These are phyloP conservation scores for Catocala fraxini DNA, from an alignment of 2,888 invertebrate genomes.

Conservation along the genomic window DNA sequence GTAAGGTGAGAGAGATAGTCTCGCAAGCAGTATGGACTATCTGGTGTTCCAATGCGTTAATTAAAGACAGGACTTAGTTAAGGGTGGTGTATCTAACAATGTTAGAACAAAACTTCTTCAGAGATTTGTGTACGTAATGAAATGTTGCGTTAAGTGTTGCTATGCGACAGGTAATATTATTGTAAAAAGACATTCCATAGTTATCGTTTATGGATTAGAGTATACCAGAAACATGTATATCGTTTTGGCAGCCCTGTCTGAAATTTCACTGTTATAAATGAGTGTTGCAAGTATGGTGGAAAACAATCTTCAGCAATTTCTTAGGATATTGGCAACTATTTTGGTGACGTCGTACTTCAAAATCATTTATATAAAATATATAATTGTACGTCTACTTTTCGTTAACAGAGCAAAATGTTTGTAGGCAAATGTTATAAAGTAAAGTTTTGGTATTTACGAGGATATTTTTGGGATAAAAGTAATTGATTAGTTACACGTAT, in stretches of 20 bases:
- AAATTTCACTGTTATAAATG: constrained; percentile 44
- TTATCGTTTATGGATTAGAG: constrained; percentile 36
- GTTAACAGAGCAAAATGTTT: too few relatives aligned
- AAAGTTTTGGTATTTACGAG: too few relatives aligned
- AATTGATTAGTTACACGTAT: too few relatives aligned
- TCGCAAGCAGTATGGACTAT: background rate
- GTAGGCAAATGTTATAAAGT: too few relatives aligned
- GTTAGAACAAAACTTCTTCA: background rate
- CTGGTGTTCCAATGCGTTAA: background rate
- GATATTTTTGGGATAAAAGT: too few relatives aligned
- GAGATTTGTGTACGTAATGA: background rate
- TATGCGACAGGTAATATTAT: constrained; percentile 18
- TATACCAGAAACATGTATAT: constrained; percentile 70
- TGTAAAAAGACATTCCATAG: constrained; percentile 29
- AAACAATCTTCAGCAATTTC: constrained; percentile 29
- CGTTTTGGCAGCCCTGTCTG: constrained; percentile 84
- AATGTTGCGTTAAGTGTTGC: constrained; percentile 9
- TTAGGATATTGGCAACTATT: constrained; percentile 27
- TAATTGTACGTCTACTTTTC: too few relatives aligned
- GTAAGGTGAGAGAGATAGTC: background rate
- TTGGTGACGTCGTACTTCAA: constrained; percentile 22
- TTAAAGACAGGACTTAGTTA: background rate
- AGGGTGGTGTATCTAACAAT: background rate
- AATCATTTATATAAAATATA: constrained; percentile 7
- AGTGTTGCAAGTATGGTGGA: constrained; percentile 10